These are phyloP conservation scores for Anser brachyrhynchus DNA, from an alignment of 2,113 vertebrate species.

Conservation along the genomic window DNA sequence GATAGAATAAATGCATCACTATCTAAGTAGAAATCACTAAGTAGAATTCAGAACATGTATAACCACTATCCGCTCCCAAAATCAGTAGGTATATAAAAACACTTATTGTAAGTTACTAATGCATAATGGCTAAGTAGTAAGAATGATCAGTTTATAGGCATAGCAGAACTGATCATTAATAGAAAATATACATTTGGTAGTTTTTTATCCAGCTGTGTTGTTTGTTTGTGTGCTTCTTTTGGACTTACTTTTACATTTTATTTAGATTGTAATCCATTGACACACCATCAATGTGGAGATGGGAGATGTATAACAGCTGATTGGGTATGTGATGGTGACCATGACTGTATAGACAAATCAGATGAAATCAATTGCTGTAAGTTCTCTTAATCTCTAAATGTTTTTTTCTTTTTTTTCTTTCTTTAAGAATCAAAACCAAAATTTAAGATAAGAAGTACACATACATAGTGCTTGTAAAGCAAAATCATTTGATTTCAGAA, in stretches of 20 bases:
- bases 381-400: slow-evolving; percentile 54
- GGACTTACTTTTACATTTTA: not conserved
- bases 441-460: not conserved
- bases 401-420: not conserved
- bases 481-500: not conserved
- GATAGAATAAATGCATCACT: not conserved
- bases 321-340: slow-evolving; percentile 96
- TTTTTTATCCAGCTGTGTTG: not conserved
- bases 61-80: not conserved
- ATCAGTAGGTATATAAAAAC: not conserved
- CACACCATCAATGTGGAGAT: slow-evolving; percentile 88
- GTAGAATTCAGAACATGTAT: not conserved
- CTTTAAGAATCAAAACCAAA: not conserved
- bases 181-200: not conserved
- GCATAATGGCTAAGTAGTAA: not conserved
- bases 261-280: slow-evolving; percentile 82
- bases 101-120: not conserved
- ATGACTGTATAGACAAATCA: slow-evolving; percentile 93
- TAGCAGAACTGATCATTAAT: not conserved
- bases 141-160: not conserved
- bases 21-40: not conserved
- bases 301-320: slow-evolving; percentile 87
- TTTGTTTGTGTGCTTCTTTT: not conserved
- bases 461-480: not conserved
- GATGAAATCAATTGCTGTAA: slow-evolving; percentile 97